Evolutionary conservation across 2,113 vertebrate species (phyloP).

Genomic region (Misgurnus mizolepis): DNA sequence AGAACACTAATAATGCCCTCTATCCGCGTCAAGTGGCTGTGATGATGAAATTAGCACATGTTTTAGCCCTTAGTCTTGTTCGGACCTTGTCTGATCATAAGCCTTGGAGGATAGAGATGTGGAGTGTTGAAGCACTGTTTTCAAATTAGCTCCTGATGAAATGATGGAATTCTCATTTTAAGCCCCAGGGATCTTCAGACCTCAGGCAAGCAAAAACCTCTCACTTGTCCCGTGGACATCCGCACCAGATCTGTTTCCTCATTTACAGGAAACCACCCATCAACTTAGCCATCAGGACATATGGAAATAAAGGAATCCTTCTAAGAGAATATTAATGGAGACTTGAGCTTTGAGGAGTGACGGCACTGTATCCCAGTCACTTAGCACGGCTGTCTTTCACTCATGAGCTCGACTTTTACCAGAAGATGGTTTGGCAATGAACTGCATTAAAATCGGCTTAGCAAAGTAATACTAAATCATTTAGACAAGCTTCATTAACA

Average conservation of each 20-base stretch:
- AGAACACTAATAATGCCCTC: slow-evolving; percentile 45
- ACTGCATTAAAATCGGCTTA: slow-evolving; percentile 8
- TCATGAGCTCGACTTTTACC: background rate
- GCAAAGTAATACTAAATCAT: background rate
- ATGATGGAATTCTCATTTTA: slow-evolving; percentile 39
- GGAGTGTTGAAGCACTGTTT: background rate
- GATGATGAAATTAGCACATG: slow-evolving; percentile 49
- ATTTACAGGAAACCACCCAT: slow-evolving; percentile 34
- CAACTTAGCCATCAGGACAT: slow-evolving; percentile 4
- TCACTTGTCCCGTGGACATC: slow-evolving; percentile 34
- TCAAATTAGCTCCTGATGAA: slow-evolving; percentile 24
- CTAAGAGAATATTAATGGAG: background rate
- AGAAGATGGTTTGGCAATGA: background rate
- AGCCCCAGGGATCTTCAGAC: slow-evolving; percentile 26
- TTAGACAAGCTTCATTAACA: background rate
- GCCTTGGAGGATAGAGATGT: background rate
- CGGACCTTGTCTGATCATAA: background rate
- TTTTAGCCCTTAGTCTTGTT: background rate
- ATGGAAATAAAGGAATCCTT: background rate
- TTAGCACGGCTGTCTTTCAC: background rate
- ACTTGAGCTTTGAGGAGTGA: background rate
- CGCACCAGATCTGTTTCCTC: slow-evolving; percentile 31
- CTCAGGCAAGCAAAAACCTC: slow-evolving; percentile 1
- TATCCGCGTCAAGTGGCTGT: slow-evolving; percentile 44
- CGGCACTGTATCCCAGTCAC: background rate